phyloP scores from a whole-genome alignment of 2,888 invertebrate species.

The Cephalotes varians region DNA sequence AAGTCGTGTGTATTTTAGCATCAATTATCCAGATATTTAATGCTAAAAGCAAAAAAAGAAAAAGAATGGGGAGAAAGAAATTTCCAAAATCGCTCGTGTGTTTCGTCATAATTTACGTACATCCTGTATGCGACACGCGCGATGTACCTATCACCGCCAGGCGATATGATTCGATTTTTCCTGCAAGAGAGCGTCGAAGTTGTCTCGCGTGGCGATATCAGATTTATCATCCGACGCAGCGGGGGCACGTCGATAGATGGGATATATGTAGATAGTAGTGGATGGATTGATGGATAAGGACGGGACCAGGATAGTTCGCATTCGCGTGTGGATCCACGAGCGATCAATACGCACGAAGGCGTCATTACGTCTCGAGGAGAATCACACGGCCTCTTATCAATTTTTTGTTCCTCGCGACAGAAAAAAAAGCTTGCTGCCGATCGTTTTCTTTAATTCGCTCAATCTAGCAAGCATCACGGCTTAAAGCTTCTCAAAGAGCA shows the following conservation, averaged over 20 bases:
- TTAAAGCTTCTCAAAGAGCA: background rate
- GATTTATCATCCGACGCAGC: constrained; percentile 38
- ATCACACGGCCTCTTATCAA: background rate
- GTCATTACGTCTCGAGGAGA: constrained; percentile 1
- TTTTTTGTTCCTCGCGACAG: background rate
- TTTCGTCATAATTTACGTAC: constrained; percentile 25
- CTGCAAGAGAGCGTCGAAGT: constrained; percentile 21
- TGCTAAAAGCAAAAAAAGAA: background rate
- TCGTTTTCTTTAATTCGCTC: background rate
- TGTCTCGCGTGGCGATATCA: constrained; percentile 44
- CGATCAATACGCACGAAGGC: constrained; percentile 24
- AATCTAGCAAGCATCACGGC: background rate
- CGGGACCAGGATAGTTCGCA: constrained; percentile 15
- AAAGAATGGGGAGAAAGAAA: background rate
- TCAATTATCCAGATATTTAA: background rate
- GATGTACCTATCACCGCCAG: constrained; percentile 28
- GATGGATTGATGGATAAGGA: constrained; percentile 13
- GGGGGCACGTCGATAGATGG: background rate
- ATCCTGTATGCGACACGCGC: constrained; percentile 8
- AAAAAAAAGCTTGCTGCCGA: background rate
- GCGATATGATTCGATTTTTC: constrained; percentile 42
- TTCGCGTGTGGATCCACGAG: constrained; percentile 12
- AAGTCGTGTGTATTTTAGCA: background rate
- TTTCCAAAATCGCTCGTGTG: background rate
- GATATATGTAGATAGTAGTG: constrained; percentile 26